Conservation (phyloP, 1,140 invertebrate genomes). For the Drosophila miranda region DNA sequence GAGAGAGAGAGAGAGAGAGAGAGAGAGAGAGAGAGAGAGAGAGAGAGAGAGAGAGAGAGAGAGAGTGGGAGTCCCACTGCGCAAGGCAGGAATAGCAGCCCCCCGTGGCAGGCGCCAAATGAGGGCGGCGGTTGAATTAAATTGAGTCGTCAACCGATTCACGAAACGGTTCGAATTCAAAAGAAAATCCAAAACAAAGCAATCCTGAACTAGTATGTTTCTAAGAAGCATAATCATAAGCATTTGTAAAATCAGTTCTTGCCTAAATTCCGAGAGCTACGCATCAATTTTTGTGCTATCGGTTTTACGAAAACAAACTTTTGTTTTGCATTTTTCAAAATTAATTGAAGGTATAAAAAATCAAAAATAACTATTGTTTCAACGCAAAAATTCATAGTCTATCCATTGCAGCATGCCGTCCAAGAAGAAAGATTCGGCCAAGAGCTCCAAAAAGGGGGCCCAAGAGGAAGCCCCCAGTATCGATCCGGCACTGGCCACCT, state of each 20-base stretch:
- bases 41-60: too few relatives aligned
- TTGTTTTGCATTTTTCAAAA: background rate
- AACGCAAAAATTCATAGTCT: background rate
- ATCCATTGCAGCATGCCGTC: constrained; percentile 18
- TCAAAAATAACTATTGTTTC: background rate
- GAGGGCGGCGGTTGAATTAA: too few relatives aligned
- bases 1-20: too few relatives aligned
- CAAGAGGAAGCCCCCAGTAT: background rate
- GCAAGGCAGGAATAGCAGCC: constrained; percentile 4
- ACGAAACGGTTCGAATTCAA: constrained; percentile 4
- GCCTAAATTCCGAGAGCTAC: constrained; percentile 1
- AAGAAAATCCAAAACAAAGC: background rate
- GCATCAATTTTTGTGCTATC: constrained; percentile 8
- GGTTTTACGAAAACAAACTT: background rate
- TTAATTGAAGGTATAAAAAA: background rate
- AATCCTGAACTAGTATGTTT: constrained; percentile 7
- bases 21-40: too few relatives aligned
- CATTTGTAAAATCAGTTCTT: constrained; percentile 2
- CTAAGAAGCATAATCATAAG: background rate
- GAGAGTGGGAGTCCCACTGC: background rate
- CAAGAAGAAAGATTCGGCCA: constrained; percentile 33
- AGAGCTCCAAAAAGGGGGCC: constrained; percentile 17
- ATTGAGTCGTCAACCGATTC: constrained; percentile 7
- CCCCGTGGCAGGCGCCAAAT: constrained; percentile 16
- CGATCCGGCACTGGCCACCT: background rate